A percentile compares a stretch with the other conserved stretches of the same genome.
These are phyloP conservation scores for Balearica regulorum DNA, from an alignment of 2,797 vertebrate species.

Conservation along the genomic window DNA sequence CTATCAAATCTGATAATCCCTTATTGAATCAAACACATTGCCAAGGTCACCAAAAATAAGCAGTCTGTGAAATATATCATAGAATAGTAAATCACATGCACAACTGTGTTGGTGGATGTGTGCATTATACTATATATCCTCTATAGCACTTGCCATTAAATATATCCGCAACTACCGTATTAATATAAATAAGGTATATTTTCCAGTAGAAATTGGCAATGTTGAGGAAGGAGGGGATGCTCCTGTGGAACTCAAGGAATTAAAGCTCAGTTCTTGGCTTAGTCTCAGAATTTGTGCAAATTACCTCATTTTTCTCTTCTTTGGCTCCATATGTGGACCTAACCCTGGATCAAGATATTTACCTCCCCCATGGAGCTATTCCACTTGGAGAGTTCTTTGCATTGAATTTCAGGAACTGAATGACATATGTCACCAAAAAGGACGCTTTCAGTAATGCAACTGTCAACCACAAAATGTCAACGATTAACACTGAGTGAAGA, in stretches of 20 bases:
- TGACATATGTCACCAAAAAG: not conserved
- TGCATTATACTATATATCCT: too few species aligned
- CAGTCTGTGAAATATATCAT: not conserved
- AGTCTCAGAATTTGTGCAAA: not conserved
- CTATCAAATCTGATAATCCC: slow-evolving; percentile 48
- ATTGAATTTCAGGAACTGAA: not conserved
- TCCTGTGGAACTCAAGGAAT: not conserved
- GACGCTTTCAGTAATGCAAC: not conserved
- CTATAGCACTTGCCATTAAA: not conserved
- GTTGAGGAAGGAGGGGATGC: not conserved
- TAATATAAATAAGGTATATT: not conserved
- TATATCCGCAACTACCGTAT: not conserved
- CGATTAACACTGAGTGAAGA: not conserved
- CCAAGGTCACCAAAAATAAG: slow-evolving; percentile 40
- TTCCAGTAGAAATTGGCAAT: not conserved
- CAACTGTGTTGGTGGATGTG: not conserved
- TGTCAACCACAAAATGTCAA: not conserved
- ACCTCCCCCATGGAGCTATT: not conserved
- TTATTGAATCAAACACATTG: not conserved
- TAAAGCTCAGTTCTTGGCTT: not conserved
- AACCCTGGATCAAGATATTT: not conserved
- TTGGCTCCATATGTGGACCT: not conserved
- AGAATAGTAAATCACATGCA: not conserved
- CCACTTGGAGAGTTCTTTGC: not conserved
- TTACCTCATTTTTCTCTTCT: not conserved